Evolutionary conservation across 2,113 vertebrate species (phyloP), one percentile per base, ranked within the genome.

Genomic region (Apaloderma vittatum): DNA sequence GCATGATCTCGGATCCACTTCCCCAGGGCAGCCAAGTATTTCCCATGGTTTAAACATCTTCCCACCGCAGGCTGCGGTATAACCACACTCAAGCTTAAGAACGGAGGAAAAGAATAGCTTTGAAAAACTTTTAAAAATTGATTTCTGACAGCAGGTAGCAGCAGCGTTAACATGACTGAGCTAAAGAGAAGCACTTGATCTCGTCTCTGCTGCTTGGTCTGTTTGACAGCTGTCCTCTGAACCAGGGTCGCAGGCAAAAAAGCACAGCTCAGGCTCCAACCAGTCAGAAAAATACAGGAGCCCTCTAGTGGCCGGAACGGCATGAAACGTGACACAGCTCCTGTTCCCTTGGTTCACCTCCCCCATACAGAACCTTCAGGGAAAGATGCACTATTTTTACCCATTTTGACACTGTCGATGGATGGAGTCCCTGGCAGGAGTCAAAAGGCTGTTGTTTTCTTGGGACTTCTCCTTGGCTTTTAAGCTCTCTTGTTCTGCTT

Each of bases 301-400:
- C 89, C 94, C 89, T 96, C 91, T 86, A 81, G 80, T 4, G 89
- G 79, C 48, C 68, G 72, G 26, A 87, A 51, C 63, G 43, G 52
- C 86, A 63, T 55, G 40, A 19, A 46, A 48, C 5, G 0, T 30
- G 36, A n/a, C 78, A 73, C n/a, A 14, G 45, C 5, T 75, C 22
- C 48, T 4, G 6, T 9, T 81, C 32, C 54, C 34, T 40, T 3
- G 45, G 6, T 51, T 63, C 45, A 30, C 58, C 34, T 54, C 46
- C 48, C 61, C 7, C 1, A 0, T 18, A 46, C 11, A 46, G n/a
- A 61, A 16, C 24, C 45, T 20, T 2, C 10, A 54, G 8, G 70
- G 70, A 66, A 85, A 86, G 22, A 61, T 30, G 24, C 1, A 40
- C 78, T 93, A 73, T 66, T 88, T 94, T 94, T 86, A 83, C 36